Evolutionary conservation across 2,113 vertebrate genomes (phyloP).

Genomic region (Hyaena hyaena): DNA sequence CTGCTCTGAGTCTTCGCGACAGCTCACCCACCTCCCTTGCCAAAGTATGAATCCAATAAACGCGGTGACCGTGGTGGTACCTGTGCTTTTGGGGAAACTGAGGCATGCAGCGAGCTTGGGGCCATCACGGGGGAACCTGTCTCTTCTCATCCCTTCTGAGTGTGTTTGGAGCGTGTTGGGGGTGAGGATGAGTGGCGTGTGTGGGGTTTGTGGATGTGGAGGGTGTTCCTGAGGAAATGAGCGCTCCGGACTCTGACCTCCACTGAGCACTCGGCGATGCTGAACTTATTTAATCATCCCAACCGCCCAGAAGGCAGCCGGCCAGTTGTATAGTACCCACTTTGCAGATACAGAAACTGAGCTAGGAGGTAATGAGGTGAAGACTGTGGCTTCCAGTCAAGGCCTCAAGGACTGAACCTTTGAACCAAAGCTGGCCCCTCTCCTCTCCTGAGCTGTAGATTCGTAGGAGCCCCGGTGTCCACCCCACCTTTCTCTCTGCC

Average conservation of each 20-base stretch:
- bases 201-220: not conserved
- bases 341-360: not conserved
- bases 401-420: too few species aligned
- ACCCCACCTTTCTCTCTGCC: not conserved
- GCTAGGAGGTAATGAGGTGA: not conserved
- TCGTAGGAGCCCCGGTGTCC: not conserved
- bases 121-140: too few species aligned
- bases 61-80: not conserved
- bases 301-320: not conserved
- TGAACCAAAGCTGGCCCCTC: not conserved
- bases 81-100: constrained; percentile 36
- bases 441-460: not conserved
- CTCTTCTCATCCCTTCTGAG: not conserved
- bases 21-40: not conserved
- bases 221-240: not conserved
- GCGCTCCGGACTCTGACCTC: too few species aligned
- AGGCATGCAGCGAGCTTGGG: not conserved
- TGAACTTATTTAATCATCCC: not conserved
- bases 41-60: constrained; percentile 71
- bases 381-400: not conserved
- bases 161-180: not conserved
- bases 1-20: constrained; percentile 85
- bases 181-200: not conserved
- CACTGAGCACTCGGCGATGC: fast-evolving
- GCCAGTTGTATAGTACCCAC: not conserved